Conservation (phyloP, 2,113 vertebrate species). For the Paramormyrops kingsleyae region DNA sequence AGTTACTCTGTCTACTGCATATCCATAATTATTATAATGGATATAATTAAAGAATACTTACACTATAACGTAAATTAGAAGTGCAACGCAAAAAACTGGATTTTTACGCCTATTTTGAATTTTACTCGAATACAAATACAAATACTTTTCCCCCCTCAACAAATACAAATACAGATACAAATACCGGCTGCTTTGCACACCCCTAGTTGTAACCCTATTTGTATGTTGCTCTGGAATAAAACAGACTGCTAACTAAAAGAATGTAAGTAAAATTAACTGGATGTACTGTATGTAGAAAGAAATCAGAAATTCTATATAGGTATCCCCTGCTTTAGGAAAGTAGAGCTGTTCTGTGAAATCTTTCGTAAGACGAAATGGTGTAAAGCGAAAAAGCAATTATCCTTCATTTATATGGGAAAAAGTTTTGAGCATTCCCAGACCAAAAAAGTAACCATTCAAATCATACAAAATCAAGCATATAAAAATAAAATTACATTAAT, state of each 20-base stretch:
- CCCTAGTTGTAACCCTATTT: neutral
- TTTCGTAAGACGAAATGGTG: neutral
- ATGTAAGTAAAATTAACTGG: neutral
- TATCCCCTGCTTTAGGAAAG: neutral
- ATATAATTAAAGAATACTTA: too few relatives aligned
- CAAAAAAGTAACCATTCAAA: neutral
- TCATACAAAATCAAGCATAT: neutral
- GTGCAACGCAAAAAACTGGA: too few relatives aligned
- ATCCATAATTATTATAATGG: too few relatives aligned
- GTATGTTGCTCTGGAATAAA: neutral
- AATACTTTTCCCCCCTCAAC: too few relatives aligned
- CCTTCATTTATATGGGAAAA: neutral
- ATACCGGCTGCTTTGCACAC: too few relatives aligned
- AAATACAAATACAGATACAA: too few relatives aligned
- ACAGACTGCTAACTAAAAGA: neutral
- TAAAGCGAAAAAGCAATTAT: neutral
- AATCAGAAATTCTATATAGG: neutral
- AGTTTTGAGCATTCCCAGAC: neutral
- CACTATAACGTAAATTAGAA: too few relatives aligned
- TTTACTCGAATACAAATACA: too few relatives aligned
- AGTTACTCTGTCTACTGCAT: too few relatives aligned
- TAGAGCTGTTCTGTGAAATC: neutral
- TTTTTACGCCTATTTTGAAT: too few relatives aligned
- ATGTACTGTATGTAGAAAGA: neutral
- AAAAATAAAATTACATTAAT: neutral